Percentiles rank a stretch among this genome's conserved stretches.
phyloP scores from a whole-genome alignment of 2,797 vertebrate species.

The Tauraco hartlaubi region DNA sequence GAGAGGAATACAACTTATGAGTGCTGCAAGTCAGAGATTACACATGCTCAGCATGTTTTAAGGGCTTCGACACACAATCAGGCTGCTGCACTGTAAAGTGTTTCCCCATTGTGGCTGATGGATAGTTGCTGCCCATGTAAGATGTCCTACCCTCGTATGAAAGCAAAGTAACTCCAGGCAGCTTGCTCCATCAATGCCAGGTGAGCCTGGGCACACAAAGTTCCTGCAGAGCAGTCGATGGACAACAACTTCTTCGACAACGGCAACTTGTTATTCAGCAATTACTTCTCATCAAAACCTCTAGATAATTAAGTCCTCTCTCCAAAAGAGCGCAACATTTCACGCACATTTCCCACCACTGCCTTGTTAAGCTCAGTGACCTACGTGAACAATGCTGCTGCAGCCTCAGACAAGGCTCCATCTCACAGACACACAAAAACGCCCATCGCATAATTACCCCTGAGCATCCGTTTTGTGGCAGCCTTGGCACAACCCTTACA shows the following conservation, averaged over 20 bases:
- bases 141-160: background rate
- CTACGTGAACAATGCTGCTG: background rate
- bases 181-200: accelerated
- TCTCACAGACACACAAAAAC: background rate
- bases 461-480: background rate
- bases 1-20: accelerated
- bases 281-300: slow-evolving; percentile 8
- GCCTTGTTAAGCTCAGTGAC: background rate
- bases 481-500: background rate
- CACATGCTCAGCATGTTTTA: accelerated
- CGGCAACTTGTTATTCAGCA: background rate
- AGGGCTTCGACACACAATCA: background rate
- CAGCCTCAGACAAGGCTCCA: background rate
- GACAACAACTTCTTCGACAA: background rate
- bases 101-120: accelerated
- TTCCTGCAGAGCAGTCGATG: accelerated
- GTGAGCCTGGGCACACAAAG: background rate
- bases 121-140: background rate
- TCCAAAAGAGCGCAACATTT: background rate
- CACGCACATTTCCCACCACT: accelerated
- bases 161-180: background rate
- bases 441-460: background rate
- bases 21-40: background rate
- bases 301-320: slow-evolving; percentile 10
- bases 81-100: background rate